Percentiles rank a stretch among this genome's conserved stretches.
These are phyloP conservation scores for Peromyscus melanophrys DNA, from an alignment of 2,797 vertebrate species.

Conservation along the genomic window DNA sequence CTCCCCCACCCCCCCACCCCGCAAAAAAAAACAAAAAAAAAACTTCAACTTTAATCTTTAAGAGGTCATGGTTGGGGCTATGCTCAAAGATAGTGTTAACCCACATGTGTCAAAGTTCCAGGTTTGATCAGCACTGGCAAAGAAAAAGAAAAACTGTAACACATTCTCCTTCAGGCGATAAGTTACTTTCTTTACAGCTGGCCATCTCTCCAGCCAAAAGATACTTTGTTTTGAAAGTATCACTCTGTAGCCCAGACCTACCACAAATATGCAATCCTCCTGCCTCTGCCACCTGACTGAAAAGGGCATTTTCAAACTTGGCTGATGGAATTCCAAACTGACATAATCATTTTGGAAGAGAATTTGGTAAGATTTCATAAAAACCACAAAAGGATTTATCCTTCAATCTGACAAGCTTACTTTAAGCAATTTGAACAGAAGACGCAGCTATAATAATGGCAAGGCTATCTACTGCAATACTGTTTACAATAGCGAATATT, in stretches of 20 bases:
- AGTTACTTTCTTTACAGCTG: background rate
- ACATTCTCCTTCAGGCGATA: background rate
- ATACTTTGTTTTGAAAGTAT: background rate
- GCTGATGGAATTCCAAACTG: background rate
- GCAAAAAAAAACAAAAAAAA: background rate
- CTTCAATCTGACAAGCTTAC: background rate
- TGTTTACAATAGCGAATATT: background rate
- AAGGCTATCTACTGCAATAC: background rate
- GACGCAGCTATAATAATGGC: background rate
- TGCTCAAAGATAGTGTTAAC: background rate
- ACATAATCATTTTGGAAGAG: constrained; percentile 18
- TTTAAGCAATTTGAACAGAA: constrained; percentile 49
- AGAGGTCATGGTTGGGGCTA: background rate
- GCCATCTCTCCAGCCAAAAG: background rate
- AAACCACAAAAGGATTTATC: background rate
- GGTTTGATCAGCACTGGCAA: background rate
- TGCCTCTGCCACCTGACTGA: background rate
- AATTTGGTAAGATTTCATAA: constrained; percentile 54
- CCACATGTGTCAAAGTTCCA: background rate
- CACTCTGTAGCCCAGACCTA: background rate
- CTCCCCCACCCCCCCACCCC: too few species aligned
- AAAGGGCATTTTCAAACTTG: background rate
- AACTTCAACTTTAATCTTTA: background rate
- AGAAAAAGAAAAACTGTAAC: background rate
- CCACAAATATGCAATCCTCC: background rate